phyloP scores from a whole-genome alignment of 2,888 invertebrate genomes.

The Pterostichus madidus region DNA sequence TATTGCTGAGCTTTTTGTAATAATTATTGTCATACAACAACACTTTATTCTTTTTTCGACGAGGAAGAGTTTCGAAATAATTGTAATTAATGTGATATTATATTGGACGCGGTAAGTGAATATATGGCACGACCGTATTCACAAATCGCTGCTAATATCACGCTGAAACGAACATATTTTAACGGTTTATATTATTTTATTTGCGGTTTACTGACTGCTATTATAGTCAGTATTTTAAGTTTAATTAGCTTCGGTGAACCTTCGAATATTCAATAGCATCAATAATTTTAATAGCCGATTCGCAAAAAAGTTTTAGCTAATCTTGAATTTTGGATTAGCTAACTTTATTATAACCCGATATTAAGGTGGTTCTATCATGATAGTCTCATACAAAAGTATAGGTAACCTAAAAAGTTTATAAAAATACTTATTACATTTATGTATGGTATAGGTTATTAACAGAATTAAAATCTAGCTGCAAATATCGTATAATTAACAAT shows the following conservation, averaged over 20 bases:
- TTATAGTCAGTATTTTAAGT: too few relatives aligned
- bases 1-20: conserved; percentile 40
- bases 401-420: too few relatives aligned
- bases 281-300: too few relatives aligned
- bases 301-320: too few relatives aligned
- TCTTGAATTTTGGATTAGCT: too few relatives aligned
- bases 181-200: conserved; percentile 45
- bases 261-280: not conserved
- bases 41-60: conserved; percentile 32
- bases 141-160: conserved; percentile 31
- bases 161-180: conserved; percentile 39
- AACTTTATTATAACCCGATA: too few relatives aligned
- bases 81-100: conserved; percentile 52
- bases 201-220: conserved; percentile 26
- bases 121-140: conserved; percentile 51
- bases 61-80: conserved; percentile 50
- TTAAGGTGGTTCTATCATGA: too few relatives aligned
- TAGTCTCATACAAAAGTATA: too few relatives aligned
- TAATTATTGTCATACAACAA: conserved; percentile 48
- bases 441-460: too few relatives aligned
- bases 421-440: too few relatives aligned
- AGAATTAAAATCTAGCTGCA: too few relatives aligned
- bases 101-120: conserved; percentile 45
- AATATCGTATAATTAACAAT: too few relatives aligned
- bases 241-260: not conserved